Base-by-base conservation (phyloP, 2,888 invertebrate genomes). In the Drosophila monieri region DNA sequence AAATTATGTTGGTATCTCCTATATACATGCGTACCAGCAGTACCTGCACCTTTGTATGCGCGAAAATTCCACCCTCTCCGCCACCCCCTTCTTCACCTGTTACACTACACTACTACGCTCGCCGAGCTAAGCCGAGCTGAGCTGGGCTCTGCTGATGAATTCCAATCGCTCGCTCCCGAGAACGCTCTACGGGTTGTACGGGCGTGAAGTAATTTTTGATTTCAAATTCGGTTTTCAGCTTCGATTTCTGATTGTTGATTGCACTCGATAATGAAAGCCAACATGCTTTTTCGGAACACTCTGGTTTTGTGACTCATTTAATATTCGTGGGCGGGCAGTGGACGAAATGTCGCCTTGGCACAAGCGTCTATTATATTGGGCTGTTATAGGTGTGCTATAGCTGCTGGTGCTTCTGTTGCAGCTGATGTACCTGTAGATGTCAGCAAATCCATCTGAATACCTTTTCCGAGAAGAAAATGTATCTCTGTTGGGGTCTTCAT, bases 1-100 rank as follows among this genome's bases (percentile, higher is more conserved):
- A 73, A 77, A 70, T 71, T 65, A 69, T 70, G 70, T 69, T 70
- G 61, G 69, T 62, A 70, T 70, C 70, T 70, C 35, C 51, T 53
- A 69, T 62, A 52, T 64, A 64, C 54, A 59, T 70, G 51, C 58
- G 56, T 70, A 58, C 55, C 70, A 54, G 56, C 70, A 54, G 56
- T 70, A 58, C 55, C 70, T 66, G 68, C 54, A 62, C 55, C 57
- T 64, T 54, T 80, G 73, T 80, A 78, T 80, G 83, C 80, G 80
- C 78, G 76, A 81, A 77, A 75, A 74, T 75, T 65, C 66, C 75
- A 75, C 72, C 72, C 39, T 18, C 39, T 41, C 39, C 72, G 68
- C 79, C 18, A 18, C 18, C 79, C 81, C 77, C 75, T 81, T 73
- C 85, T 78, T 81, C 81, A 81, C 81, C 81, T 81, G 81, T 81